Base-by-base conservation (phyloP, 1,140 invertebrate species). In the Drosophila guanche region DNA sequence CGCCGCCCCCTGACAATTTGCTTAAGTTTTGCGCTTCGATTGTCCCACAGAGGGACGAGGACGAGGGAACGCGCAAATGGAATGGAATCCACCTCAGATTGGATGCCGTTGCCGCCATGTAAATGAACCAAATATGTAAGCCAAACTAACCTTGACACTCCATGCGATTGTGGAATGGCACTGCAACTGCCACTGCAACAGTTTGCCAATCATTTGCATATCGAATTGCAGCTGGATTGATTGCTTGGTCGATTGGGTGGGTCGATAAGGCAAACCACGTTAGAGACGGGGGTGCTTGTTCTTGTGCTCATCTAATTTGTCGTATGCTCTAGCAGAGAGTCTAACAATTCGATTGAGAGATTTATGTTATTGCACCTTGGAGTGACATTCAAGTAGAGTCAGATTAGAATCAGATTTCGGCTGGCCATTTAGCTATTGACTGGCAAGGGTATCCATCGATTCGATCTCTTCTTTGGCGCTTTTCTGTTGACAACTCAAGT, bases 141-240 rank as follows among this genome's bases (percentile, higher is more conserved):
- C 48, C 40, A 65, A 71, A 66, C 58, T 67, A 81, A 75, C 83
- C 77, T 85, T 79, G 80, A 84, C 66, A 70, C 62, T 48, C 52
- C 22, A 12, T 12, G 27, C 12, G 43, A 25, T 51, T 43, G 22
- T 12, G 40, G 23, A 50, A 48, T 33, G 12, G 54, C 33, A 51
- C 29, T 7, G 47, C 20, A 45, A 40, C 33, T 25, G 46, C 20
- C 41, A 66, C 45, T 53, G 74, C 65, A 86, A 73, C 81, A 86
- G 63, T 85, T 85, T 86, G 68, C 48, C 73, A 46, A 62, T 46
- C 70, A 88, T 88, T 88, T 88, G 83, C 78, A 83, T 88, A 86
- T 83, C 78, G 61, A 63, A 78, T 86, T 63, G 62, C 83, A 74
- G 54, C 47, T 59, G 61, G 63, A 72, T 79, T 67, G 72, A 76